A percentile compares a stretch with the other conserved stretches of the same genome.
Evolutionary conservation across 2,888 invertebrate species (phyloP).

Genomic region (Eilema sororculum): DNA sequence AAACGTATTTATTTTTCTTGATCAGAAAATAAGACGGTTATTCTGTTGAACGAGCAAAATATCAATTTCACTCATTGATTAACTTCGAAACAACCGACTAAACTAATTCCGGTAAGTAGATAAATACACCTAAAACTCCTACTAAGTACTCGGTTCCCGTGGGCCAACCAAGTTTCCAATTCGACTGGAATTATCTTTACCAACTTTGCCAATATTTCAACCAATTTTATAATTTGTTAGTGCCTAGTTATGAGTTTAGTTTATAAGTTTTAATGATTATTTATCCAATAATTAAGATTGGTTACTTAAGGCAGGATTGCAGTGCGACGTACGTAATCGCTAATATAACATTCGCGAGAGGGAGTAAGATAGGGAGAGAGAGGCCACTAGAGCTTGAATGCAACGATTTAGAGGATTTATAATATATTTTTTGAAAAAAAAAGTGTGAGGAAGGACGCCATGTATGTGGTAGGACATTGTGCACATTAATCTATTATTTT

Average conservation of each 20-base stretch:
- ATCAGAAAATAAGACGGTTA: neutral
- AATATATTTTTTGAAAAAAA: too few relatives aligned
- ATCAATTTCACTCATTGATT: neutral
- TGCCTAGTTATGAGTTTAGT: slow-evolving; percentile 16
- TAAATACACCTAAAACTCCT: neutral
- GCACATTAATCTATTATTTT: too few relatives aligned
- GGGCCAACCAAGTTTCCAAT: slow-evolving; percentile 7
- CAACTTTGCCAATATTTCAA: slow-evolving; percentile 45
- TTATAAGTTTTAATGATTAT: slow-evolving; percentile 21
- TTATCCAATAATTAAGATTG: slow-evolving; percentile 12
- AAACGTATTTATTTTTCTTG: too few relatives aligned
- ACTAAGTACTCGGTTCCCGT: slow-evolving; percentile 7
- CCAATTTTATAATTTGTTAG: slow-evolving; percentile 31
- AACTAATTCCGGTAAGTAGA: neutral
- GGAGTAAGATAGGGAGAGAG: too few relatives aligned
- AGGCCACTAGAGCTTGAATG: too few relatives aligned
- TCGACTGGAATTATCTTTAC: neutral
- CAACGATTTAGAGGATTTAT: too few relatives aligned
- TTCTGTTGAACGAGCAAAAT: neutral
- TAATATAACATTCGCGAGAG: too few relatives aligned
- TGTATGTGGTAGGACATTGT: too few relatives aligned
- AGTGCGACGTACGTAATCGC: too few relatives aligned
- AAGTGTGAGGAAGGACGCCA: too few relatives aligned
- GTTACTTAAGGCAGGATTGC: too few relatives aligned
- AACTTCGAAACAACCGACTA: neutral